Base-by-base conservation (phyloP, 2,113 vertebrate species). In the Xiphias gladius region DNA sequence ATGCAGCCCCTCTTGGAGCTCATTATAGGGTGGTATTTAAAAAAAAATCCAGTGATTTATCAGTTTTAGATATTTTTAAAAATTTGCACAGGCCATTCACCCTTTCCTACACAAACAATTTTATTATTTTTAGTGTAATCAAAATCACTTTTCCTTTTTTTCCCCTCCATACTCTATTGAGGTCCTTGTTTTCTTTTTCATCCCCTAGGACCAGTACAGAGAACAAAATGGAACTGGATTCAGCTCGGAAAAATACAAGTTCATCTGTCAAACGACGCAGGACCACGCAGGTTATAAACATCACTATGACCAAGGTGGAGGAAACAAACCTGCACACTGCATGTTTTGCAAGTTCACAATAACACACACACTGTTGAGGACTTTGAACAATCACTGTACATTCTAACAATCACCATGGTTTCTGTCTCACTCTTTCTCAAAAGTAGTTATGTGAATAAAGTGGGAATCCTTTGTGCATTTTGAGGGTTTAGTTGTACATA, bases 281-380 rank as follows among this genome's bases (percentile, higher is more conserved):
- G 48, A 98, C 97, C 61, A 97, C 96, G 0, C 96, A 97, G 75
- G 94, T 96, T 90, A 96, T 97, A 94, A 95, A 97, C 89, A 94
- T 94, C 86, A 99, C 98, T 61, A 94, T 98, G 97, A 96, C 94
- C 7, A 97, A 98, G 94, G 97, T 98, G 91, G 89, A 83, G 65
- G 58, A 88, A 59, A 84, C 52, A 57, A 76, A 22, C 69, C 32
- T 48, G 46, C 3, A 32, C 39, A 8, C 16, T 80, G 37, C 64
- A 71, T 64, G 14, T 81, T 32, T 52, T 66, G 52, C 67, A 79
- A 78, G 66, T 54, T 84, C 39, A 80, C 62, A 62, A 3, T 48
- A 63, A 5, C 39, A 28, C 48, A 37, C 50, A 35, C 30, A 77
- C 12, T 0, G 10, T 28, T 77, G 32, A 73, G 63, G 12, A 28